Conservation (phyloP, 2,797 vertebrate species). For the Falco columbarius region DNA sequence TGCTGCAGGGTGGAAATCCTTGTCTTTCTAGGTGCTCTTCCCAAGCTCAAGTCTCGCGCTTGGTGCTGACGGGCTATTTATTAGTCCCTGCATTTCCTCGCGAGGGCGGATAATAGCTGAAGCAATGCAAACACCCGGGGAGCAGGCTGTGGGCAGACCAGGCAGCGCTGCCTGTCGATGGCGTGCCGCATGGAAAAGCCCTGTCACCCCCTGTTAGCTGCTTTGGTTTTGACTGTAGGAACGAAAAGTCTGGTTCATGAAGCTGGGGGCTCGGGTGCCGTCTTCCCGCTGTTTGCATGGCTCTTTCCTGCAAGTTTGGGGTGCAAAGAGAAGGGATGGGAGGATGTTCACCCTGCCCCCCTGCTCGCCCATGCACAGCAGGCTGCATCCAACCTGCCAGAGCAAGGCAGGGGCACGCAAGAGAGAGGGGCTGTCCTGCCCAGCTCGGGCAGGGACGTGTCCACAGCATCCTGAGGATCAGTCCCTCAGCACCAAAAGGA, state of each 20-base stretch:
- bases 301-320: not conserved
- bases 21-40: not conserved
- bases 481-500: rapidly evolving
- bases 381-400: not conserved
- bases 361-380: rapidly evolving
- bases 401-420: not conserved
- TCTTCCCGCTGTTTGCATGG: rapidly evolving
- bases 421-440: not conserved
- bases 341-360: not conserved
- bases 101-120: not conserved
- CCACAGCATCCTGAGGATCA: not conserved
- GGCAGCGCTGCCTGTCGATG: not conserved
- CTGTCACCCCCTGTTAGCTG: rapidly evolving
- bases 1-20: not conserved
- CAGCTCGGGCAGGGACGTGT: rapidly evolving
- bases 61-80: rapidly evolving
- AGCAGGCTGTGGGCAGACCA: not conserved
- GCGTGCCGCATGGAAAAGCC: not conserved
- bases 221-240: rapidly evolving
- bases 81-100: not conserved
- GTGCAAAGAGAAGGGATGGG: not conserved
- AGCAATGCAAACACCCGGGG: rapidly evolving
- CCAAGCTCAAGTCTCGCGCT: not conserved
- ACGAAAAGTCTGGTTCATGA: not conserved
- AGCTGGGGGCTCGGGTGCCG: not conserved